These are phyloP conservation scores for Aproaerema taeniolella DNA, from an alignment of 2,888 invertebrate genomes.

Conservation along the genomic window DNA sequence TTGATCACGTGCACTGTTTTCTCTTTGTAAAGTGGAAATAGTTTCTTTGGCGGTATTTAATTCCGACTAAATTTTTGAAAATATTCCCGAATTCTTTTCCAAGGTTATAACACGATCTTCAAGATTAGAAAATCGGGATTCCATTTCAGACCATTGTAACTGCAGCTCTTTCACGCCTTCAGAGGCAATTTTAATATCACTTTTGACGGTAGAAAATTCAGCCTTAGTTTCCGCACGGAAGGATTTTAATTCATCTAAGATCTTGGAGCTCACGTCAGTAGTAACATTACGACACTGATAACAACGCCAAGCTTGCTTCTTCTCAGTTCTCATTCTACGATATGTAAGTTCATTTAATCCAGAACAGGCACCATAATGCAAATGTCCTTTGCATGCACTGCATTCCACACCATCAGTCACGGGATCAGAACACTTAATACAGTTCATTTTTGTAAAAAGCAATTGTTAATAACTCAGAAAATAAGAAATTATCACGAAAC, in stretches of 20 bases:
- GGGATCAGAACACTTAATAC: too few relatives aligned
- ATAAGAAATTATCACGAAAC: too few relatives aligned
- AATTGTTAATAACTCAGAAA: too few relatives aligned
- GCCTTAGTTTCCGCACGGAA: too few relatives aligned
- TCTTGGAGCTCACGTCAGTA: background rate
- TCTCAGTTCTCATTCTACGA: background rate
- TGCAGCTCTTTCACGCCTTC: background rate
- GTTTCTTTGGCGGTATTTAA: too few relatives aligned
- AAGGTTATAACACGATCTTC: background rate
- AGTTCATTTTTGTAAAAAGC: too few relatives aligned
- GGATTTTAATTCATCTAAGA: background rate
- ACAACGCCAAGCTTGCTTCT: background rate
- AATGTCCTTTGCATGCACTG: too few relatives aligned
- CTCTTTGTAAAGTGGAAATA: too few relatives aligned
- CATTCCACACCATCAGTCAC: too few relatives aligned
- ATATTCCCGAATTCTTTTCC: background rate
- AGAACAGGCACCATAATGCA: too few relatives aligned
- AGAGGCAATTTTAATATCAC: background rate
- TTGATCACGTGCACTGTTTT: too few relatives aligned
- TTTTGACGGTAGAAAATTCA: background rate
- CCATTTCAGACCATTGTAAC: background rate
- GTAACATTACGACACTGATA: background rate
- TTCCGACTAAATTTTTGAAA: background rate
- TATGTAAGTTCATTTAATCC: background rate
- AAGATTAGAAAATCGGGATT: background rate